These are phyloP conservation scores for Conus betulinus DNA, from an alignment of 1,140 invertebrate species.

Conservation along the genomic window DNA sequence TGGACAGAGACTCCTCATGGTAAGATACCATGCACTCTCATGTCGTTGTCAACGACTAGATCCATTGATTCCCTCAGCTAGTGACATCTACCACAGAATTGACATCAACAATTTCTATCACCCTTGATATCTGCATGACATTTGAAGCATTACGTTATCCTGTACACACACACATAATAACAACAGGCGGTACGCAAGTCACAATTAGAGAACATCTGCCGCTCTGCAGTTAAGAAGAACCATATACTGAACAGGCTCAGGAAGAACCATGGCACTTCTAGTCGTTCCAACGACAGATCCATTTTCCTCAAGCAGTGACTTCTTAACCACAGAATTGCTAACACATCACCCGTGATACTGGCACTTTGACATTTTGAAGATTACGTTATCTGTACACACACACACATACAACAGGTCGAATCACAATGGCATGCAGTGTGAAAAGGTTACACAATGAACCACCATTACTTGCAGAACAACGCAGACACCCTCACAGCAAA, in stretches of 20 bases:
- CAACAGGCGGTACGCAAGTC: no score
- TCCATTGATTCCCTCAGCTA: no score
- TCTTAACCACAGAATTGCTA: not conserved
- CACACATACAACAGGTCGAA: not conserved
- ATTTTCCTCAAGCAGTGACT: not conserved
- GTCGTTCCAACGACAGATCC: not conserved
- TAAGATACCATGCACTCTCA: no score
- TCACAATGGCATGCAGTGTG: not conserved
- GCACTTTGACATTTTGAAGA: not conserved
- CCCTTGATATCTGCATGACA: no score
- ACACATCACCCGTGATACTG: not conserved
- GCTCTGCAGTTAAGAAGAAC: not conserved
- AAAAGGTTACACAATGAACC: not conserved
- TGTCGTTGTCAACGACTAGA: no score
- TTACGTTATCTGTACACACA: not conserved
- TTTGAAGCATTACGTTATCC: no score
- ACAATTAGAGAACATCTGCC: not conserved
- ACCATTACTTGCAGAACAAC: not conserved
- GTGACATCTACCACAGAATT: no score
- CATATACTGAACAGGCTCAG: not conserved
- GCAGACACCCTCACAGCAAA: not conserved
- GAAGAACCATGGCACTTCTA: not conserved
- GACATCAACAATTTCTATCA: no score
- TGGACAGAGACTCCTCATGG: no score
- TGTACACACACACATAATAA: no score